A percentile compares a stretch with the other conserved stretches of the same genome.
phyloP scores from a whole-genome alignment of 2,113 vertebrate species.

The Lophotis ruficrista region DNA sequence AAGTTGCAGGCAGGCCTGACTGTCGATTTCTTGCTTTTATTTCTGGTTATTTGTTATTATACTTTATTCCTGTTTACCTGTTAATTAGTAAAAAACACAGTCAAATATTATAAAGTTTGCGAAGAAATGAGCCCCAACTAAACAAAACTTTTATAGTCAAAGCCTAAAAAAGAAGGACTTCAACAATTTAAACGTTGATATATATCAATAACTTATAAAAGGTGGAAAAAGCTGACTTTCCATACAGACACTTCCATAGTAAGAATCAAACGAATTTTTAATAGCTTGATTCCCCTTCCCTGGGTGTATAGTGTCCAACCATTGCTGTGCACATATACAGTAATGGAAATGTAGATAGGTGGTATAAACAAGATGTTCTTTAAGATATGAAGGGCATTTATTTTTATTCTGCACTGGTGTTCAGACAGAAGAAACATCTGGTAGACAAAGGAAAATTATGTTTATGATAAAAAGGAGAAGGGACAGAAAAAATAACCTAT shows the following conservation, averaged over 20 bases:
- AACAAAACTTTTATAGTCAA: background rate
- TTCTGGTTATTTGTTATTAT: background rate
- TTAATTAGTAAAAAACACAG: background rate
- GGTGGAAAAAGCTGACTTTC: conserved; percentile 4
- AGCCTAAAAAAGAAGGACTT: background rate
- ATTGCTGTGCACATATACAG: background rate
- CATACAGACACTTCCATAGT: background rate
- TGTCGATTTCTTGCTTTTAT: background rate
- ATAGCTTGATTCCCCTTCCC: conserved; percentile 22
- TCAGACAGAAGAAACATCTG: conserved; percentile 1
- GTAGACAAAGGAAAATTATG: background rate
- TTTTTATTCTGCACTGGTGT: conserved; percentile 35
- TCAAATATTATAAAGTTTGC: background rate
- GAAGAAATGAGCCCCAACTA: background rate
- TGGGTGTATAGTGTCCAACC: conserved; percentile 32
- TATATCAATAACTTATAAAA: conserved; percentile 12
- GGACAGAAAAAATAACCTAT: background rate
- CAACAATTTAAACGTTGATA: background rate
- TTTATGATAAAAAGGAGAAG: background rate
- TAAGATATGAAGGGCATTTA: conserved; percentile 13
- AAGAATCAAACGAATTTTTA: conserved; percentile 59
- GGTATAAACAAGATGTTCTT: conserved; percentile 7
- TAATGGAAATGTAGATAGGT: conserved; percentile 48
- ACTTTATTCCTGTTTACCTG: background rate
- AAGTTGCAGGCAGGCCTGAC: background rate